Conservation (phyloP, 1,140 invertebrate species). For the Drosophila bipectinata region DNA sequence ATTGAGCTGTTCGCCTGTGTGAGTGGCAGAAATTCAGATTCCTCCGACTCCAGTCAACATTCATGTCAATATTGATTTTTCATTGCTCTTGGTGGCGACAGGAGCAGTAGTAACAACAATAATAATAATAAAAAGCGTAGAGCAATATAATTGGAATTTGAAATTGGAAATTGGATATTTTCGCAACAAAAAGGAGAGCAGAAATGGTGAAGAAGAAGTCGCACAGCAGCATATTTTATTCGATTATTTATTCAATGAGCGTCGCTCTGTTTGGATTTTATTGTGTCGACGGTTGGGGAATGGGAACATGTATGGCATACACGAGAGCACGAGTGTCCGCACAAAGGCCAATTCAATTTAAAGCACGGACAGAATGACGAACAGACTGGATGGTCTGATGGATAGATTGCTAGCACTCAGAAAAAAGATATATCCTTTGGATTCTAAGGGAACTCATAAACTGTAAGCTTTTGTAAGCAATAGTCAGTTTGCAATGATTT, state of each 20-base stretch:
- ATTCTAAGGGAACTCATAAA: not conserved
- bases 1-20: constrained; percentile 46
- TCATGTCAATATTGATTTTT: constrained; percentile 81
- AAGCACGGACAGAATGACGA: constrained; percentile 44
- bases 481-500: no score
- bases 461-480: not conserved
- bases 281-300: constrained; percentile 56
- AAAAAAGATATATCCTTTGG: not conserved
- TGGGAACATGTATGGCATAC: constrained; percentile 64
- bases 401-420: not conserved
- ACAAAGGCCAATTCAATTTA: constrained; percentile 81
- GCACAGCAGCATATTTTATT: constrained; percentile 64
- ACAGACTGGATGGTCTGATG: constrained; percentile 14
- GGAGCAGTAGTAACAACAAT: constrained; percentile 26
- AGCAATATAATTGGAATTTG: constrained; percentile 82
- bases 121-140: constrained; percentile 79
- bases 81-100: constrained; percentile 56
- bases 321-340: constrained; percentile 60
- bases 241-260: constrained; percentile 82
- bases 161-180: constrained; percentile 82
- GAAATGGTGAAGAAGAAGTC: constrained; percentile 52
- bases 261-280: constrained; percentile 75
- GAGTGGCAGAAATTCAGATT: constrained; percentile 49
- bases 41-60: constrained; percentile 60
- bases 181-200: constrained; percentile 65